Evolutionary conservation across 2,113 vertebrate species (phyloP).

Genomic region (Psettodes erumei): DNA sequence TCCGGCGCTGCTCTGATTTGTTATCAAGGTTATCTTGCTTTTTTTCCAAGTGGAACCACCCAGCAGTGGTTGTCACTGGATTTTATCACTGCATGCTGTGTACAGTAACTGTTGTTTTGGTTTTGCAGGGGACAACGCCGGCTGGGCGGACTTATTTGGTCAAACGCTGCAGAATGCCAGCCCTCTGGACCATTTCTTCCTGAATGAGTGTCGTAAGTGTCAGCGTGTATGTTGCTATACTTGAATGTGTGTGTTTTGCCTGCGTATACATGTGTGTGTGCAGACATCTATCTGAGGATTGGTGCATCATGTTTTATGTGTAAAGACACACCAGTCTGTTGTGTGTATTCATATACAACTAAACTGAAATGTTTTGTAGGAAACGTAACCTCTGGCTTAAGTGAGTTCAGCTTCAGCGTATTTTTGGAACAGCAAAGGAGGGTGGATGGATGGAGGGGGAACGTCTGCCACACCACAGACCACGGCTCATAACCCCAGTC

Average conservation of each 20-base stretch:
- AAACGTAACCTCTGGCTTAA: not conserved
- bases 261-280: not conserved
- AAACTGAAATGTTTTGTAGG: not conserved
- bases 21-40: not conserved
- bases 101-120: conserved; percentile 2
- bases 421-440: too few relatives aligned
- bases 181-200: conserved; percentile 68
- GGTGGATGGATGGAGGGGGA: too few relatives aligned
- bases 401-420: not conserved
- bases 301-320: not conserved
- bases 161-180: conserved; percentile 71
- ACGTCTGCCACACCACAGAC: too few relatives aligned
- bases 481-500: too few relatives aligned
- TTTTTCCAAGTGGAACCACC: not conserved
- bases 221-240: not conserved
- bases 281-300: not conserved
- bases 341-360: not conserved
- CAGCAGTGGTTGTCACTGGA: not conserved
- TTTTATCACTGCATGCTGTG: not conserved
- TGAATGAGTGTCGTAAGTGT: conserved; percentile 84
- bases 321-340: not conserved
- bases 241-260: not conserved
- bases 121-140: conserved; percentile 83
- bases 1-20: not conserved
- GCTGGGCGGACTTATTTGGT: conserved; percentile 83